These are phyloP conservation scores for Hipposideros larvatus DNA, from an alignment of 2,797 vertebrate genomes.

Conservation along the genomic window DNA sequence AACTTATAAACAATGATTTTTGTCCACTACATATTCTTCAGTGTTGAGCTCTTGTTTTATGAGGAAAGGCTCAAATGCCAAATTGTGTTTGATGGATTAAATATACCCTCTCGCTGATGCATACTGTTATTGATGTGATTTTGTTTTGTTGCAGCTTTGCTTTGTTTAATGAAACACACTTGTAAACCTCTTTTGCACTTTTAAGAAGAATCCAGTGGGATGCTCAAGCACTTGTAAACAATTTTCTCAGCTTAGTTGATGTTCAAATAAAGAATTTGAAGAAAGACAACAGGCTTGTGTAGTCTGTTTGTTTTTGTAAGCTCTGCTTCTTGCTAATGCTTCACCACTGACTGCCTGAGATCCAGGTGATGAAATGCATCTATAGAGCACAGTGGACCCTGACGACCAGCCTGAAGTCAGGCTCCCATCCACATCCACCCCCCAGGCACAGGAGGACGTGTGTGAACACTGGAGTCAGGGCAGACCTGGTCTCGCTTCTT, in stretches of 20 bases:
- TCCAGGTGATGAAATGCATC: not conserved
- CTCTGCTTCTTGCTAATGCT: not conserved
- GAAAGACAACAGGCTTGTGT: conserved; percentile 58
- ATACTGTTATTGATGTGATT: conserved; percentile 81
- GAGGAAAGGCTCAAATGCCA: conserved; percentile 84
- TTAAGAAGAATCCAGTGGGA: conserved; percentile 79
- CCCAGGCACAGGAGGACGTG: not conserved
- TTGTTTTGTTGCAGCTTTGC: conserved; percentile 82
- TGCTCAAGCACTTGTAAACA: conserved; percentile 84
- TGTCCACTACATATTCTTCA: conserved; percentile 86
- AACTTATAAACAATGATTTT: conserved; percentile 80
- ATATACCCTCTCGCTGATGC: conserved; percentile 82
- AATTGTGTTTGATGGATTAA: conserved; percentile 84
- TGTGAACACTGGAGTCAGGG: not conserved
- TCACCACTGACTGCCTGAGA: not conserved
- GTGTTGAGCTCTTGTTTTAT: conserved; percentile 84
- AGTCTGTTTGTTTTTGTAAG: not conserved
- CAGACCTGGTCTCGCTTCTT: not conserved
- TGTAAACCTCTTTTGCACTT: conserved; percentile 86
- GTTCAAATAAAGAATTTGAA: conserved; percentile 89
- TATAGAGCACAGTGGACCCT: not conserved
- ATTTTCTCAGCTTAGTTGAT: conserved; percentile 88
- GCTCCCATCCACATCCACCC: not conserved
- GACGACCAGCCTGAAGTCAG: not conserved
- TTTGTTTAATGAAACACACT: conserved; percentile 84